Conservation (phyloP, 2,113 vertebrate genomes). For the Bettongia penicillata region DNA sequence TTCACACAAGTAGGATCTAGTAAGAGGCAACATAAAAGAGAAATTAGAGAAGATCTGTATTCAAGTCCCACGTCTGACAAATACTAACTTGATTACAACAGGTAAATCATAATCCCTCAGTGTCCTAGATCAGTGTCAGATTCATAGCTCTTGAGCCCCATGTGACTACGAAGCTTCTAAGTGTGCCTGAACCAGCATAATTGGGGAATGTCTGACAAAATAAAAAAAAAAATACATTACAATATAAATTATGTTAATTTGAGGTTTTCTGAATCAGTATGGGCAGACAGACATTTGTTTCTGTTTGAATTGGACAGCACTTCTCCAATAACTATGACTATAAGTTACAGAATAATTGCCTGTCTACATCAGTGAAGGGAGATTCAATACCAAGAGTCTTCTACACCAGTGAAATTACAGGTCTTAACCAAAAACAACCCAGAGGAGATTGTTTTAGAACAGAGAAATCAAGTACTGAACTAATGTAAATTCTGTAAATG, state of each 20-base stretch:
- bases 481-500: neutral
- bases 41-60: neutral
- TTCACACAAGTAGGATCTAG: rapidly evolving
- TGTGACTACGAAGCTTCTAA: neutral
- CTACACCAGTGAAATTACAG: neutral
- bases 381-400: neutral
- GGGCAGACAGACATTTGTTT: neutral
- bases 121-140: neutral
- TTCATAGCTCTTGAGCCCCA: neutral
- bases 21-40: neutral
- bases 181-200: neutral
- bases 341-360: neutral
- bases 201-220: neutral
- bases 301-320: neutral
- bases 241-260: neutral
- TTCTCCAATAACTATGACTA: neutral
- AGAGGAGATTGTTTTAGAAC: neutral
- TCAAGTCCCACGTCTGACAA: neutral
- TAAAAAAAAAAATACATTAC: neutral
- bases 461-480: neutral
- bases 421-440: neutral
- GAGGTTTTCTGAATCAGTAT: neutral
- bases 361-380: neutral
- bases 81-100: neutral
- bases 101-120: neutral